Evolutionary conservation across 2,888 invertebrate species (phyloP), one percentile per base, ranked within the genome.

Genomic region (Patella pellucida): DNA sequence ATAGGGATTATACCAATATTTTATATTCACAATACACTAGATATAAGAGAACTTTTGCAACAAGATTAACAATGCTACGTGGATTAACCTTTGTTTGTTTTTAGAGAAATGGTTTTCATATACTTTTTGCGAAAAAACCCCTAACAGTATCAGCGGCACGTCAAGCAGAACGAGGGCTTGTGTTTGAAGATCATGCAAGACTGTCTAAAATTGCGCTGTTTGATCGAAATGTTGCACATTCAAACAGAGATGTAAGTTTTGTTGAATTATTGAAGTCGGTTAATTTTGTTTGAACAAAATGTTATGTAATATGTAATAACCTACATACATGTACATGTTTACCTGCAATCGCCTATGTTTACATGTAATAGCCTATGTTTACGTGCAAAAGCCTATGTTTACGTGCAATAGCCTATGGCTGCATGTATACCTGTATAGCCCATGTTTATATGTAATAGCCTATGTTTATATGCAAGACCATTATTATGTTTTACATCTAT

Each of bases 191-290:
- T 50, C 56, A 80, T 41, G 81, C 84, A 15, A 73, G 72, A 31
- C 69, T 68, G 23, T 78, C 80, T 16, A 72, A 72, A 62, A 71
- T 85, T 12, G 69, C 69, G 9, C 73, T 77, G 27, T 83, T 84
- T 71, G 68, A 73, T 31, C 82, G 81, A 73, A 85, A 85, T 72
- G 80, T 81, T 11, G 83, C 80, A 3, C 85, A 85, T 56, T 82
- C 82, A 11, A 77, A 84, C 54, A 41, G 19, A 5, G 14, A 56
- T 31, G 83, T 84, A 70, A 77, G 77, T 75, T 16, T 41, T 41
- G 9, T 41, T 7, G 41, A 41, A 41, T 41, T 41, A 41, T 41
- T 14, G 11, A n/a, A 68, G 0, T n/a, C 41, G 9, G 7, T 41
- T 41, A 4, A 1, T 9, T 31, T 31, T 31, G 31, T 41, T 41